Evolutionary conservation across 1,140 invertebrate genomes (phyloP), one percentile per base, ranked within the genome.

Genomic region (Thaumetopoea pityocampa): DNA sequence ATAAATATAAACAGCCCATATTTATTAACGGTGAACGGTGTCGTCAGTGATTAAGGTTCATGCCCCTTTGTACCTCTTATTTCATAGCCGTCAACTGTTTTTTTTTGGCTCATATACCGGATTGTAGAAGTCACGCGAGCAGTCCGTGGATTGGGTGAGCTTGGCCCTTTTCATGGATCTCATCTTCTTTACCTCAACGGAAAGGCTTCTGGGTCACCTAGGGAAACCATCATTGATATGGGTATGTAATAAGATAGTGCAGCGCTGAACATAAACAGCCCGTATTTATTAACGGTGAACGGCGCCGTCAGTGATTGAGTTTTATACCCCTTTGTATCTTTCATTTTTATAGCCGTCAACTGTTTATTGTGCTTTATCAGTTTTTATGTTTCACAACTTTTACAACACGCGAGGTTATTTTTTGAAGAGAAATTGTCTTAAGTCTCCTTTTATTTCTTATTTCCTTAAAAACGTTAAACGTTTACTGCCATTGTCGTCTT

Each of bases 231-330:
- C n/a, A n/a, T n/a, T n/a, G n/a, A n/a, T n/a, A n/a, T n/a, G n/a
- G n/a, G n/a, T n/a, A n/a, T n/a, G n/a, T 20, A 20, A 35, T 35
- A 35, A 10, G 10, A 20, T 40, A 40, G 14, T 26, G 18, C 38
- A 56, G 40, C 30, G 27, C 49, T 35, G 22, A 52, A 33, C 37
- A 24, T 47, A 51, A 51, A 51, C 32, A 41, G 19, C 27, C 11
- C 4, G 24, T 32, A 32, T 41, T 32, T 30, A 41, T 41, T 32
- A 32, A 23, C 37, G 19, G 37, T 41, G 23, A 32, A 23, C 30
- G 19, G 32, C 14, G 26, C 14, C 37, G 37, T 9, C 37, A 22
- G 23, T 23, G 28, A 18, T 32, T 30, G 32, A 41, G 27, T 24
- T 32, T 41, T 32, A 32, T 38, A 22, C 18, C 26, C 18, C 37